A percentile compares a stretch with the other conserved stretches of the same genome.
These are phyloP conservation scores for Tenthredo livida DNA, from an alignment of 2,888 invertebrate genomes.

Conservation along the genomic window DNA sequence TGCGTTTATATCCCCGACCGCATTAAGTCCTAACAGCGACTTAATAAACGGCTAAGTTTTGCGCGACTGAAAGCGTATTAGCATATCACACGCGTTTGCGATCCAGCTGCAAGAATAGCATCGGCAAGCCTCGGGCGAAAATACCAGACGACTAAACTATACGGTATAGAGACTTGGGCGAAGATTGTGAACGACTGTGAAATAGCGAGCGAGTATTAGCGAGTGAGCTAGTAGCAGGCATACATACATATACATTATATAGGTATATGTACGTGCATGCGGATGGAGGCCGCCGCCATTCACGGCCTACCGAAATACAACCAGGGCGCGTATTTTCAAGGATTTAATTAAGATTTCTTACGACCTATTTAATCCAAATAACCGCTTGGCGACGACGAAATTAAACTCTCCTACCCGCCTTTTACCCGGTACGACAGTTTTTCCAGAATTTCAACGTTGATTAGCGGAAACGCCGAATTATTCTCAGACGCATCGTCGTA, in stretches of 20 bases:
- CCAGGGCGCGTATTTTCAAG: constrained; percentile 57
- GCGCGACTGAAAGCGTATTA: constrained; percentile 51
- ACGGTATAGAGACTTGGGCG: constrained; percentile 28
- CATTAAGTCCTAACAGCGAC: constrained; percentile 40
- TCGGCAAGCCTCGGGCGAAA: constrained; percentile 52
- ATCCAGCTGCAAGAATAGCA: constrained; percentile 53
- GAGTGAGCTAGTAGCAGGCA: constrained; percentile 43
- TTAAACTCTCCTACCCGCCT: constrained; percentile 17
- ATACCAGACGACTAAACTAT: constrained; percentile 50
- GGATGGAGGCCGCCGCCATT: constrained; percentile 50
- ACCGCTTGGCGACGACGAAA: constrained; percentile 39
- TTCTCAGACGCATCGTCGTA: neutral
- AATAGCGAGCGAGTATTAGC: constrained; percentile 41
- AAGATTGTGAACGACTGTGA: constrained; percentile 52
- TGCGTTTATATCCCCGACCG: neutral
- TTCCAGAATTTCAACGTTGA: constrained; percentile 36
- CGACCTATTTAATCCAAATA: constrained; percentile 62
- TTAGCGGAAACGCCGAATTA: constrained; percentile 20
- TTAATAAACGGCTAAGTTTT: constrained; percentile 42
- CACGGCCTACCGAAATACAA: constrained; percentile 61
- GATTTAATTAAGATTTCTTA: constrained; percentile 64
- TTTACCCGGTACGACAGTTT: neutral
- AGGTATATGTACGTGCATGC: neutral
- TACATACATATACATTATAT: neutral
- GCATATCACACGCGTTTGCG: constrained; percentile 53